Conservation (phyloP, 2,888 invertebrate species). For the Pyralis farinalis region DNA sequence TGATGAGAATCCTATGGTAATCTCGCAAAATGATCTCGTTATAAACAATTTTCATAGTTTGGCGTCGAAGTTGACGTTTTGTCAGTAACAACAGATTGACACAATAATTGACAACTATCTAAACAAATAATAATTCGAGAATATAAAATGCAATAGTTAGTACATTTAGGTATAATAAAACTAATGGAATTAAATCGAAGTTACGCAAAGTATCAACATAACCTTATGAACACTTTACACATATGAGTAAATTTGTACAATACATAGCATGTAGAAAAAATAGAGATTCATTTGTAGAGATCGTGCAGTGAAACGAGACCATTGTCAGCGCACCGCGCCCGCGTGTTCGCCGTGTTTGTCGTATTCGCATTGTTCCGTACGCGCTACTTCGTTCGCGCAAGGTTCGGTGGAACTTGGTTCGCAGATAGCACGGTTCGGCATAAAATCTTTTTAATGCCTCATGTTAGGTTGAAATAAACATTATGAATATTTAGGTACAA, state of each 20-base stretch:
- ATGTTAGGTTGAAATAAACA: too few relatives aligned
- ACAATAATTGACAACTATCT: constrained; percentile 70
- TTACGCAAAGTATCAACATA: constrained; percentile 37
- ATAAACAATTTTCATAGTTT: constrained; percentile 22
- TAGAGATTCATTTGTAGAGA: constrained; percentile 79
- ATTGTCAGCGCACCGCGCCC: constrained; percentile 43
- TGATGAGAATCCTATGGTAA: constrained; percentile 27
- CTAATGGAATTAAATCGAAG: constrained; percentile 11
- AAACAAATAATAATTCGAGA: constrained; percentile 29
- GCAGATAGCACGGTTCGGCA: too few relatives aligned
- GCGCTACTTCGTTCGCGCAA: too few relatives aligned
- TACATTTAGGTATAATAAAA: constrained; percentile 7
- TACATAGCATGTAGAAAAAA: constrained; percentile 80
- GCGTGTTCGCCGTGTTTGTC: too few relatives aligned
- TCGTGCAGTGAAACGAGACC: constrained; percentile 77
- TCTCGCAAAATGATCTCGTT: constrained; percentile 22
- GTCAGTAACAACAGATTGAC: constrained; percentile 45
- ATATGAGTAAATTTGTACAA: constrained; percentile 75
- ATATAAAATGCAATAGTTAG: constrained; percentile 9
- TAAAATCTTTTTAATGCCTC: too few relatives aligned
- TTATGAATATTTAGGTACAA: too few relatives aligned
- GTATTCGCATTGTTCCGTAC: too few relatives aligned
- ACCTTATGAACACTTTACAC: constrained; percentile 70
- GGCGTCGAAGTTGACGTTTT: constrained; percentile 16
- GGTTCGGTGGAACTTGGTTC: too few relatives aligned